Evolutionary conservation across 1,140 invertebrate species (phyloP).

Genomic region (Drosophila repleta): DNA sequence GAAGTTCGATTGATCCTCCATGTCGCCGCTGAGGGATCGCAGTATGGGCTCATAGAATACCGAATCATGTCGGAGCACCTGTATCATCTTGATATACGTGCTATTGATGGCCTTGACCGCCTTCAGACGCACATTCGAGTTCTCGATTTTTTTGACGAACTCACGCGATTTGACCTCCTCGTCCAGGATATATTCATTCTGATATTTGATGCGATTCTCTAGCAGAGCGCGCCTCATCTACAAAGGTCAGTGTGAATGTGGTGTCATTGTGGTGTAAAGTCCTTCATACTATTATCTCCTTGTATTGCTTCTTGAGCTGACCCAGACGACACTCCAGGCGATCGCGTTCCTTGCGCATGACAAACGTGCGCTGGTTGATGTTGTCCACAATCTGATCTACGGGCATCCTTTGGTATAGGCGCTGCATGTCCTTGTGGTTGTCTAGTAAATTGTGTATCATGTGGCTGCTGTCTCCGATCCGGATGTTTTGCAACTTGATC

Average conservation of each 20-base stretch:
- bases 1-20: conserved; percentile 78
- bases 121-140: conserved; percentile 76
- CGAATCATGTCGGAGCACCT: conserved; percentile 72
- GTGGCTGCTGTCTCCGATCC: conserved; percentile 61
- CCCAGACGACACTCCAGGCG: conserved; percentile 62
- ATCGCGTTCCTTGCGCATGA: conserved; percentile 77
- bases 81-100: conserved; percentile 77
- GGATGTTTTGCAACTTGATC: conserved; percentile 66
- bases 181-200: conserved; percentile 71
- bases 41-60: conserved; percentile 81
- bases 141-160: conserved; percentile 74
- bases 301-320: conserved; percentile 61
- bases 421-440: conserved; percentile 75
- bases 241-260: background rate
- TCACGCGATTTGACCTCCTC: conserved; percentile 68
- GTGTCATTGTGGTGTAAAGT: background rate
- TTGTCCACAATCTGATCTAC: conserved; percentile 75
- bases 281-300: conserved; percentile 45
- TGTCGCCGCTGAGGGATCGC: conserved; percentile 66
- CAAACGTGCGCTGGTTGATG: conserved; percentile 81
- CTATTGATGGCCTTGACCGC: conserved; percentile 78
- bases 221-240: conserved; percentile 59
- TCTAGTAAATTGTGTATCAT: conserved; percentile 71
- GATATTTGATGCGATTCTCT: conserved; percentile 78
- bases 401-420: conserved; percentile 78